These are phyloP conservation scores for Ophion obscuratus DNA, from an alignment of 2,888 invertebrate species.

Conservation along the genomic window DNA sequence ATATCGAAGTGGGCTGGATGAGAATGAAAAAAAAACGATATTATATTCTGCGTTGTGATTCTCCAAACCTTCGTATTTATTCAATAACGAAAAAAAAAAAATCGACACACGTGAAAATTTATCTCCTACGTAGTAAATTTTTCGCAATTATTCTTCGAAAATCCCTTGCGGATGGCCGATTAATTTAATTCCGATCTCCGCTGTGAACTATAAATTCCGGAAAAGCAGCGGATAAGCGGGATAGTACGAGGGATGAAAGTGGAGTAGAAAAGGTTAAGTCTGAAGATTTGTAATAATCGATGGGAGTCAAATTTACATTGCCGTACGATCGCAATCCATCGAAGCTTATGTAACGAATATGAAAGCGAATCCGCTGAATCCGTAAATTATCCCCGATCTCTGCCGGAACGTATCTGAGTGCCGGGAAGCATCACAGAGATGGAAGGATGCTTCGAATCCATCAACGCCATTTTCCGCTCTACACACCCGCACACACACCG, in stretches of 20 bases:
- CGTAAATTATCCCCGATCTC: slow-evolving; percentile 21
- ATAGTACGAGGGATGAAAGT: background rate
- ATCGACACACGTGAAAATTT: background rate
- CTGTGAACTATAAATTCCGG: background rate
- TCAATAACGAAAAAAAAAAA: background rate
- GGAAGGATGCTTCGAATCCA: slow-evolving; percentile 55
- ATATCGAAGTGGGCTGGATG: slow-evolving; percentile 14
- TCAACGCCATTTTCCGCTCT: slow-evolving; percentile 66
- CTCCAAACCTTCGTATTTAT: too few species aligned
- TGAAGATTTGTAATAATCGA: slow-evolving; percentile 30
- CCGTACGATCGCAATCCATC: slow-evolving; percentile 32
- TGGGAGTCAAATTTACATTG: slow-evolving; percentile 34
- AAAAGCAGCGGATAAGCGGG: background rate
- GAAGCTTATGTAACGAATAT: slow-evolving; percentile 45
- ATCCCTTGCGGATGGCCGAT: background rate
- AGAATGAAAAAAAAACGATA: background rate
- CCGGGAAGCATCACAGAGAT: slow-evolving; percentile 15
- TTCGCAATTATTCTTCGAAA: background rate
- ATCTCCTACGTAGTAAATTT: background rate
- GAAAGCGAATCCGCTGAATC: slow-evolving; percentile 9
- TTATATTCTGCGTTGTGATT: background rate
- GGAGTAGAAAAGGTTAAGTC: slow-evolving; percentile 15
- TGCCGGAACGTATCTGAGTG: background rate
- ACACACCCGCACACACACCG: background rate
- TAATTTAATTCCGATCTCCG: slow-evolving; percentile 1